phyloP scores from a whole-genome alignment of 2,888 invertebrate species.

The Crossocerus cetratus region DNA sequence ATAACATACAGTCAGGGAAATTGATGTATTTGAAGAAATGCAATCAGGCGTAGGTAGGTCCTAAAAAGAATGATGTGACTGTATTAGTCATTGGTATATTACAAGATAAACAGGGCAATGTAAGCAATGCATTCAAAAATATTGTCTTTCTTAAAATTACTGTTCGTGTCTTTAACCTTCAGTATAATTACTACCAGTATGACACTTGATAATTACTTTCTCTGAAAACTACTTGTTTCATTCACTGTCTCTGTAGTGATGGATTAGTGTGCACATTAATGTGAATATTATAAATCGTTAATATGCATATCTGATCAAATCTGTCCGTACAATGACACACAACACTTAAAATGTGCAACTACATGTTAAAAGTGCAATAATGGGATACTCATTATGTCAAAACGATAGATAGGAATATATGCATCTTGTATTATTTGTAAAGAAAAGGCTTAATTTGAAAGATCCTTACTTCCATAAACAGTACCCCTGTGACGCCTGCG shows the following conservation, averaged over 20 bases:
- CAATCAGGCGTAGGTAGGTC: conserved; percentile 62
- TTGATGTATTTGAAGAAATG: conserved; percentile 36
- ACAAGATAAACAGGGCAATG: too few species aligned
- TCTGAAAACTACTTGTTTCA: too few species aligned
- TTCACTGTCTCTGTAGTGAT: too few species aligned
- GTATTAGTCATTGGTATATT: too few species aligned
- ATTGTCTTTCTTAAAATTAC: not conserved
- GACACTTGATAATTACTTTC: not conserved
- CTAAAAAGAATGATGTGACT: conserved; percentile 60
- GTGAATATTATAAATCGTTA: too few species aligned
- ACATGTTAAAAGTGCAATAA: too few species aligned
- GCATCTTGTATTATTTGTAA: not conserved
- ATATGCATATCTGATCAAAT: too few species aligned
- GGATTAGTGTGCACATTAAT: too few species aligned
- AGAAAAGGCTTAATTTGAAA: conserved; percentile 8
- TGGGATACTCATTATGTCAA: not conserved
- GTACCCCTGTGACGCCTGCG: conserved; percentile 69
- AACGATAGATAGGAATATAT: not conserved
- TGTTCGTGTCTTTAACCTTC: conserved; percentile 1
- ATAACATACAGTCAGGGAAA: conserved; percentile 30
- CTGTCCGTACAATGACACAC: too few species aligned
- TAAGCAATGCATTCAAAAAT: not conserved
- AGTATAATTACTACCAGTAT: conserved; percentile 2
- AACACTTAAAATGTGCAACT: too few species aligned
- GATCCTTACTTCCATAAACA: conserved; percentile 70